Evolutionary conservation across 2,113 vertebrate species (phyloP).

Genomic region (Epinephelus lanceolatus): DNA sequence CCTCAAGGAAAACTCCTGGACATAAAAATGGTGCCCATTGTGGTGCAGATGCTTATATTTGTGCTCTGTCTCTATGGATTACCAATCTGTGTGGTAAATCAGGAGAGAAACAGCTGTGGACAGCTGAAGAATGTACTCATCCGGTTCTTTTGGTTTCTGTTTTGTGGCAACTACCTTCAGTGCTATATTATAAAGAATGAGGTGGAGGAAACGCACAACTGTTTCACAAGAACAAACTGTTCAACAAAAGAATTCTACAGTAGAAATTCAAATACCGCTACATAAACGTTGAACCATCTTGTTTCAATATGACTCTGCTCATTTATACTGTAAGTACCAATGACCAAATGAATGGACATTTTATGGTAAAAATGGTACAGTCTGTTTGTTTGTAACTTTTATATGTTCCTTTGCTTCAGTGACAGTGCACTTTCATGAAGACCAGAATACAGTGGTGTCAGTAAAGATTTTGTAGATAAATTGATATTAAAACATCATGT

Average conservation of each 20-base stretch:
- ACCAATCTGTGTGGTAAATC: conserved; percentile 53
- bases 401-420: conserved; percentile 95
- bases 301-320: conserved; percentile 74
- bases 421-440: conserved; percentile 95
- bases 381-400: conserved; percentile 97
- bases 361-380: conserved; percentile 87
- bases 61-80: conserved; percentile 60
- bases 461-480: conserved; percentile 98
- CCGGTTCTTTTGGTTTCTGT: conserved; percentile 57
- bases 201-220: conserved; percentile 62
- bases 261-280: conserved; percentile 63
- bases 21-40: conserved; percentile 22
- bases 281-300: conserved; percentile 67
- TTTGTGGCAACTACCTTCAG: conserved; percentile 56
- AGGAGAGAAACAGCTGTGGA: conserved; percentile 44
- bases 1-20: conserved; percentile 32
- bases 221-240: conserved; percentile 47
- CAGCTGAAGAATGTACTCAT: conserved; percentile 75
- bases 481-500: conserved; percentile 95
- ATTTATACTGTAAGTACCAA: conserved; percentile 88
- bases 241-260: conserved; percentile 37
- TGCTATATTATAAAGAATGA: conserved; percentile 45
- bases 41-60: conserved; percentile 41
- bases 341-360: conserved; percentile 88
- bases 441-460: conserved; percentile 94